These are phyloP conservation scores for Oceanodroma leucorhoa DNA, from an alignment of 2,797 vertebrate species.

Conservation along the genomic window DNA sequence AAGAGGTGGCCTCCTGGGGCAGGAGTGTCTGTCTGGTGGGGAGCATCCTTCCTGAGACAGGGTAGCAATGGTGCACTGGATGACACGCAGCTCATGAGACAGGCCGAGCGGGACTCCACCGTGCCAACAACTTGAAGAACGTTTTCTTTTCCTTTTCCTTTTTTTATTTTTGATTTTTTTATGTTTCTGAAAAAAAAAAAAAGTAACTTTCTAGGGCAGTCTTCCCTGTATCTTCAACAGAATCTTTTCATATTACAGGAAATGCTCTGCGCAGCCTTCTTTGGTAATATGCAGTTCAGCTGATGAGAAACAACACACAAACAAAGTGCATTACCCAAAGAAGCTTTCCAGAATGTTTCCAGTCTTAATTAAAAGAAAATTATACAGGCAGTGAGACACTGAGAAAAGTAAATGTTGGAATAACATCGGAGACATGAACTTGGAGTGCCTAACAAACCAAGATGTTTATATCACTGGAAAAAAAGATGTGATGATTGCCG, in stretches of 20 bases:
- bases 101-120: background rate
- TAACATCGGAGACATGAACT: slow-evolving; percentile 40
- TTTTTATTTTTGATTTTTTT: background rate
- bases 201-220: slow-evolving; percentile 25
- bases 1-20: background rate
- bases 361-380: slow-evolving; percentile 57
- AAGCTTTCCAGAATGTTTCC: slow-evolving; percentile 62
- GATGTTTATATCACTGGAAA: slow-evolving; percentile 52
- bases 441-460: slow-evolving; percentile 54
- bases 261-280: slow-evolving; percentile 58
- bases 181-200: background rate
- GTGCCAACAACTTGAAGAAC: slow-evolving; percentile 17
- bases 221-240: slow-evolving; percentile 49
- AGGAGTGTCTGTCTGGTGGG: background rate
- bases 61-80: background rate
- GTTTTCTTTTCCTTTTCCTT: background rate
- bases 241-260: slow-evolving; percentile 53
- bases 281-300: slow-evolving; percentile 43
- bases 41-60: slow-evolving; percentile 10
- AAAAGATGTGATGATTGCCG: slow-evolving; percentile 51
- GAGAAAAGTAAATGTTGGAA: slow-evolving; percentile 54
- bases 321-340: slow-evolving; percentile 35
- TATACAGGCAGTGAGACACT: slow-evolving; percentile 52
- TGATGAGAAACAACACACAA: slow-evolving; percentile 28
- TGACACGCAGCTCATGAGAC: background rate